Evolutionary conservation across 2,797 vertebrate genomes (phyloP).

Genomic region (Streptopelia turtur): DNA sequence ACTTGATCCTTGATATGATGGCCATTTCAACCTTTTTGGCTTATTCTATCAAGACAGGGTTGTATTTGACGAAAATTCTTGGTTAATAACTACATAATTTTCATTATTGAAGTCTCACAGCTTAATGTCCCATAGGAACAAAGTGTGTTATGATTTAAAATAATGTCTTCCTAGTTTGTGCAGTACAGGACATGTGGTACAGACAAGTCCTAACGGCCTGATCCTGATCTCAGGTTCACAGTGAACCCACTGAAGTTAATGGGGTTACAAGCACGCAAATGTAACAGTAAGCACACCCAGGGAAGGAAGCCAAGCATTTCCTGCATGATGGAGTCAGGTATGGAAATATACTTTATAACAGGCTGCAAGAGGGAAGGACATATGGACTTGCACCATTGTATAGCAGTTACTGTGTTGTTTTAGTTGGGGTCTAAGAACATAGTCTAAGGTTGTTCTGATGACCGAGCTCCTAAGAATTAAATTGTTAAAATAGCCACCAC

Average conservation of each 20-base stretch:
- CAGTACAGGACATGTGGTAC: neutral
- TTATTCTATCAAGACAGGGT: neutral
- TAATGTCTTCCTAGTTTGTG: neutral
- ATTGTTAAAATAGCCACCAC: neutral
- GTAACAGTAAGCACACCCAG: neutral
- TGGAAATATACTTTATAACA: neutral
- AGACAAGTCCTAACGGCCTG: neutral
- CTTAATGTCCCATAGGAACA: neutral
- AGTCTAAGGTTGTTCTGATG: neutral
- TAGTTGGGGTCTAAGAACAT: neutral
- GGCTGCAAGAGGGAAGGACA: neutral
- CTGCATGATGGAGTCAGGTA: neutral
- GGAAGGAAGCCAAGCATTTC: neutral
- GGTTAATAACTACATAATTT: neutral
- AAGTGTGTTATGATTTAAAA: neutral
- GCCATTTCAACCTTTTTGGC: neutral
- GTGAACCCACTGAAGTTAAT: neutral
- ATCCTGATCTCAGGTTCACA: neutral
- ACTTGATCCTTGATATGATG: neutral
- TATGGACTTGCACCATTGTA: neutral
- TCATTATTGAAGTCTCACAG: neutral
- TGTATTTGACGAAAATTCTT: neutral
- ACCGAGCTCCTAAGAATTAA: neutral
- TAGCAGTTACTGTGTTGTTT: neutral
- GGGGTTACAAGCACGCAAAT: neutral